Percentiles rank a stretch among this genome's conserved stretches.
Evolutionary conservation across 2,113 vertebrate genomes (phyloP).

Genomic region (Lucifuga dentata): DNA sequence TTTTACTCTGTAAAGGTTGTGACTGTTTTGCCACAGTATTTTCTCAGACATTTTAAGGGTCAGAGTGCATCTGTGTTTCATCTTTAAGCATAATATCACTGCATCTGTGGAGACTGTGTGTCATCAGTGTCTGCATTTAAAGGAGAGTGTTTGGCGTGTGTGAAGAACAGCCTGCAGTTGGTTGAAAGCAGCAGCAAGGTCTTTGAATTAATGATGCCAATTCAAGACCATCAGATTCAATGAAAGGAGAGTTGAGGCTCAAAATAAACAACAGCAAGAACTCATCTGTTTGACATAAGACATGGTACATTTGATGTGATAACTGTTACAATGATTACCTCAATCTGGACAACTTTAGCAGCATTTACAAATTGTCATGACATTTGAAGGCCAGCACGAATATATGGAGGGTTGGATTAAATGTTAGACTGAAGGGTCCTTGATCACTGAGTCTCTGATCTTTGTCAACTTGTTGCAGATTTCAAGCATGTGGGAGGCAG

Average conservation of each 20-base stretch:
- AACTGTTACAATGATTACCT: background rate
- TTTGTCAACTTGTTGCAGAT: background rate
- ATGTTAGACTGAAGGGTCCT: constrained; percentile 7
- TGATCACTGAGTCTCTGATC: background rate
- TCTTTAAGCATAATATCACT: no score
- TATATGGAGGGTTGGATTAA: no score
- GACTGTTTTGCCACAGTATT: no score
- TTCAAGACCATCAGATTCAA: background rate
- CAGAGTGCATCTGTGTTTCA: no score
- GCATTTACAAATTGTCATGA: background rate
- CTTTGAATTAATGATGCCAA: background rate
- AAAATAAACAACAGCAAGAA: background rate
- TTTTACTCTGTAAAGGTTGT: no score
- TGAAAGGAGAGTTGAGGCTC: background rate
- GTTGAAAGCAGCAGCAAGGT: background rate
- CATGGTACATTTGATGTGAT: background rate
- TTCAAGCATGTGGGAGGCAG: no score
- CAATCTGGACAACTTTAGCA: background rate
- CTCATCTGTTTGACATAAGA: background rate
- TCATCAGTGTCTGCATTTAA: no score
- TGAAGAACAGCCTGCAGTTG: no score
- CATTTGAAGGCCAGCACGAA: no score
- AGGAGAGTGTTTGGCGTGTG: no score
- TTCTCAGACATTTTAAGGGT: no score
- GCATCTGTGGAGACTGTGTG: no score